A percentile compares a stretch with the other conserved stretches of the same genome.
Conservation (phyloP, 2,113 vertebrate genomes). For the Tichodroma muraria region DNA sequence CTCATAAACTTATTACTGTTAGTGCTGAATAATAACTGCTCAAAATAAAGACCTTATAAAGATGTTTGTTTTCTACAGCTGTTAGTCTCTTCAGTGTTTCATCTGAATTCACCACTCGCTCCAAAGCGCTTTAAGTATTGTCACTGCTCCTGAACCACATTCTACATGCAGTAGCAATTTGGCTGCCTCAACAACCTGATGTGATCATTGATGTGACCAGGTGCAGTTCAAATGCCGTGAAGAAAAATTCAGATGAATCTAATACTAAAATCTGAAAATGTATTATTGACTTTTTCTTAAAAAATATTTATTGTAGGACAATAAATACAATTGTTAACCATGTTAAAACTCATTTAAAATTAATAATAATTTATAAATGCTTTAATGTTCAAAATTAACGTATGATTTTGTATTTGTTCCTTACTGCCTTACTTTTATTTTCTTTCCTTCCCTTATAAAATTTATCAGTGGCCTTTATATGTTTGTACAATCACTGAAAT, state of each 20-base stretch:
- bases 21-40: conserved; percentile 49
- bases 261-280: not conserved
- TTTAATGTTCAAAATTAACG: not conserved
- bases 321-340: not conserved
- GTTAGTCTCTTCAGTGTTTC: conserved; percentile 16
- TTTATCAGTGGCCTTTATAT: not conserved
- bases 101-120: conserved; percentile 11
- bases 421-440: not conserved
- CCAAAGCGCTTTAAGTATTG: not conserved
- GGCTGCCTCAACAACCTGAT: conserved; percentile 43
- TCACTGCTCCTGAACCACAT: conserved; percentile 33
- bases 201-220: conserved; percentile 28
- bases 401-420: not conserved
- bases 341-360: not conserved
- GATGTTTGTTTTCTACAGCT: conserved; percentile 24
- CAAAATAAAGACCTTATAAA: conserved; percentile 49
- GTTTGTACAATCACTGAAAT: conserved; percentile 24
- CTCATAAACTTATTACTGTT: conserved; percentile 40
- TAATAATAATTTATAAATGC: not conserved
- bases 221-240: conserved; percentile 4
- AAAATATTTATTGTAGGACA: not conserved
- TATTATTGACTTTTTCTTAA: not conserved
- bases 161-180: conserved; percentile 38
- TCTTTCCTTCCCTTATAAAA: not conserved
- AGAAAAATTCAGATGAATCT: not conserved